These are phyloP conservation scores for human (Homo sapiens) DNA, from an alignment of 2,113 vertebrate species.

Conservation along the genomic window GRCh38 chr6:163568001-163568500, in stretches of 20 bases:
- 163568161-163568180: neutral
- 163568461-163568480: constrained; percentile 80
- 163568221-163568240: neutral
- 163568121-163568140: neutral
- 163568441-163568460: constrained; percentile 57
- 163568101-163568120: neutral
- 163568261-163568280: neutral
- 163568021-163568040: neutral
- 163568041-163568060: neutral
- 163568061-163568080: neutral
- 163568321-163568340: constrained; percentile 3
- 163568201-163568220: neutral
- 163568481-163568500: constrained; percentile 86
- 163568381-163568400: constrained; percentile 62
- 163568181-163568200: neutral
- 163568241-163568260: neutral
- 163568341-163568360: constrained; percentile 58
- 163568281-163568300: neutral
- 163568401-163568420: constrained; percentile 64
- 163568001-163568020: neutral
- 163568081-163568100: neutral
- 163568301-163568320: constrained; percentile 51
- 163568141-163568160: neutral
- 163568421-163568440: constrained; percentile 52
- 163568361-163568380: constrained; percentile 46